These are phyloP conservation scores for Scarus forsteni DNA, from an alignment of 2,797 vertebrate genomes.

Conservation along the genomic window DNA sequence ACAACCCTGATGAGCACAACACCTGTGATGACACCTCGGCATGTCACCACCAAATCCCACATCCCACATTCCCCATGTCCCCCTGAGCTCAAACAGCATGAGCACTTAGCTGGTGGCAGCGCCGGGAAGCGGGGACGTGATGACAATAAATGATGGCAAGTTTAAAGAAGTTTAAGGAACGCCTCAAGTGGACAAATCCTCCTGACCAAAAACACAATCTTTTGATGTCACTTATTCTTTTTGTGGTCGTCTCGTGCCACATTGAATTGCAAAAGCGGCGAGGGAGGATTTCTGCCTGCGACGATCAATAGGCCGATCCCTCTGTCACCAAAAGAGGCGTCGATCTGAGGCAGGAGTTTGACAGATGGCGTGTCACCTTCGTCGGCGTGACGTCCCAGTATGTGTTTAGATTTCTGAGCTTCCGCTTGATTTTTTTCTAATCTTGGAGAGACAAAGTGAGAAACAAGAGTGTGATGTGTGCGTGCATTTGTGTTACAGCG, in stretches of 20 bases:
- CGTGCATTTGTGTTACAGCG: neutral
- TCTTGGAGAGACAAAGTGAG: conserved; percentile 54
- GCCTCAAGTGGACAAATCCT: conserved; percentile 63
- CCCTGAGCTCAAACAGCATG: conserved; percentile 52
- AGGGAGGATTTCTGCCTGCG: conserved; percentile 61
- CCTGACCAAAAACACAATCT: conserved; percentile 44
- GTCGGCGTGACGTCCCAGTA: conserved; percentile 61
- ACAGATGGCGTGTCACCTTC: conserved; percentile 80
- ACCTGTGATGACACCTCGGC: conserved; percentile 53
- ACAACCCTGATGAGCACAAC: conserved; percentile 48
- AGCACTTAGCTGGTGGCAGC: conserved; percentile 49
- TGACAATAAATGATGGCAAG: conserved; percentile 71
- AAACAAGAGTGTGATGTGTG: conserved; percentile 46
- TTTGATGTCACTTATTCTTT: conserved; percentile 73
- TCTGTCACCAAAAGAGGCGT: conserved; percentile 62
- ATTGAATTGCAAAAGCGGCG: conserved; percentile 76
- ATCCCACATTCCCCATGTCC: conserved; percentile 21
- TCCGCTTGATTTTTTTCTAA: conserved; percentile 58
- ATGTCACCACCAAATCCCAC: conserved; percentile 21
- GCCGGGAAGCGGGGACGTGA: conserved; percentile 53
- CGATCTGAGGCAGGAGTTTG: conserved; percentile 71
- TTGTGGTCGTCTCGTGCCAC: conserved; percentile 62
- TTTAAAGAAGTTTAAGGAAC: conserved; percentile 55
- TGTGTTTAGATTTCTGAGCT: conserved; percentile 29
- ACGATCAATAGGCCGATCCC: conserved; percentile 74